phyloP scores from a whole-genome alignment of 2,113 vertebrate species.

The Baryphthengus martii region DNA sequence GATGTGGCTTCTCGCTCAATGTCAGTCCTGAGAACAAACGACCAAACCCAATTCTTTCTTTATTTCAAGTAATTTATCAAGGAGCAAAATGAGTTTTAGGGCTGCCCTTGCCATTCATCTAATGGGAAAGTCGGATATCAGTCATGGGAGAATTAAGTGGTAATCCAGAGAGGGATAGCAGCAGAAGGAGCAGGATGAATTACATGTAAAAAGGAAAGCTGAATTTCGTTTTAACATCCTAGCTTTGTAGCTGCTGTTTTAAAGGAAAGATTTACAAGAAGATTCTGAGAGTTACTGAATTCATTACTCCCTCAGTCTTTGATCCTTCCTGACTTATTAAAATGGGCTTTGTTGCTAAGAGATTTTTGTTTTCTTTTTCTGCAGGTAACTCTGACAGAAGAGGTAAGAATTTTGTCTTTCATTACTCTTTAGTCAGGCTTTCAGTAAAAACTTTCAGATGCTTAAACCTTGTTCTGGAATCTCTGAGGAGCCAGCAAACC shows the following conservation, averaged over 20 bases:
- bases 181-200: not conserved
- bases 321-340: conserved; percentile 13
- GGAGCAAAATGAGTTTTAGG: not conserved
- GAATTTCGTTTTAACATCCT: not conserved
- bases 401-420: conserved; percentile 56
- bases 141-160: not conserved
- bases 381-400: conserved; percentile 77
- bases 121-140: not conserved
- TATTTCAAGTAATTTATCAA: not conserved
- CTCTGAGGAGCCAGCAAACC: too few relatives aligned
- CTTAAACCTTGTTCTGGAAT: too few relatives aligned
- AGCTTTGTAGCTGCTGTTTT: not conserved
- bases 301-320: conserved; percentile 19
- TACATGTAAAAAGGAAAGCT: not conserved
- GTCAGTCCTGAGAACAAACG: not conserved
- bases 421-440: not conserved
- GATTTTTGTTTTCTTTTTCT: conserved; percentile 63
- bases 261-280: not conserved
- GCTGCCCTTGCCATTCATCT: not conserved
- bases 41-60: not conserved
- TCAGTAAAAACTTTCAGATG: too few relatives aligned
- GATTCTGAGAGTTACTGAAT: not conserved
- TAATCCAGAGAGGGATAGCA: not conserved
- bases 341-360: conserved; percentile 34
- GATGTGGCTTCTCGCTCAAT: not conserved